Conservation (phyloP, 2,888 invertebrate species). For the Lysandra bellargus region DNA sequence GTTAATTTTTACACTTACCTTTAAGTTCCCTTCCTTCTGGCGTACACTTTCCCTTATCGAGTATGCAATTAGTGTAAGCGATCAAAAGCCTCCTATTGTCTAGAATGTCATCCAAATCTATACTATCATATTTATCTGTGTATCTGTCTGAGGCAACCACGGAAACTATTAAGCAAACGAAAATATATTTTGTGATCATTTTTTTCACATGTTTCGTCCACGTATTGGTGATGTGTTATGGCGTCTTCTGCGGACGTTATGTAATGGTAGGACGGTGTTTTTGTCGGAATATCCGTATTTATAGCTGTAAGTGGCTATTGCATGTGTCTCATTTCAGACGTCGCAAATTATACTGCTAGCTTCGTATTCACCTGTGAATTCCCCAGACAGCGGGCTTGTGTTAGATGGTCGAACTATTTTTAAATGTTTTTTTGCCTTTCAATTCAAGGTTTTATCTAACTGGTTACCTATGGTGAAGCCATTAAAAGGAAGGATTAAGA, state of each 20-base stretch:
- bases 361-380: neutral
- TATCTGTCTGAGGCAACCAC: slow-evolving; percentile 59
- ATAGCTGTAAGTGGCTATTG: neutral
- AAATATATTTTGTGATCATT: slow-evolving; percentile 5
- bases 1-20: slow-evolving; percentile 70
- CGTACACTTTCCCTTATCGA: slow-evolving; percentile 83
- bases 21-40: slow-evolving; percentile 86
- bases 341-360: neutral
- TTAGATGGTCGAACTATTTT: neutral
- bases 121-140: slow-evolving; percentile 84
- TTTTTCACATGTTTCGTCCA: neutral
- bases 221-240: neutral
- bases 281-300: slow-evolving; percentile 9
- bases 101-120: slow-evolving; percentile 85
- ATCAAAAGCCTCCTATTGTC: slow-evolving; percentile 82
- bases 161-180: neutral
- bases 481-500: too few relatives aligned
- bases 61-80: slow-evolving; percentile 84
- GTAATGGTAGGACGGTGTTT: slow-evolving; percentile 3
- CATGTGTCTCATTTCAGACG: slow-evolving; percentile 9
- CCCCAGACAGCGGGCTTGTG: neutral
- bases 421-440: neutral
- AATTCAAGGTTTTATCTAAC: too few relatives aligned
- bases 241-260: neutral
- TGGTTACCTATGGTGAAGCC: too few relatives aligned